Evolutionary conservation across 1,140 invertebrate species (phyloP).

Genomic region (Hyphantria cunea): DNA sequence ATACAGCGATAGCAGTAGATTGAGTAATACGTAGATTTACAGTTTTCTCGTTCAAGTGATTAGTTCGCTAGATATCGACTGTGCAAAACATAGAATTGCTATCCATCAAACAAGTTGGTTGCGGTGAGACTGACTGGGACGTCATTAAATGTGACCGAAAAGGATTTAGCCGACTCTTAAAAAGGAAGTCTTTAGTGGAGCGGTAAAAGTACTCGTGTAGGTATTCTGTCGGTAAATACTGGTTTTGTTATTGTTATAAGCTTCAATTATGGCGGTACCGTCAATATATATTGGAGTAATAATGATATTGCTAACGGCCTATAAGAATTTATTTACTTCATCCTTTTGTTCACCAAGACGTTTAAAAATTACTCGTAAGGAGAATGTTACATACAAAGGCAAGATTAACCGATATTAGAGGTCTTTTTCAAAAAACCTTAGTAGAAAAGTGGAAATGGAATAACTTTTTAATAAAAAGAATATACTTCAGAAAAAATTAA

Average conservation of each 20-base stretch:
- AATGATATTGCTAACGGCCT: too few species aligned
- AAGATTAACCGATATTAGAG: too few species aligned
- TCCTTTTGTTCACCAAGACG: too few species aligned
- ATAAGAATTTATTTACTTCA: too few species aligned
- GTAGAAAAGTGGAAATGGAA: too few species aligned
- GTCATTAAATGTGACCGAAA: conserved; percentile 56
- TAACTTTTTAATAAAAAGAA: too few species aligned
- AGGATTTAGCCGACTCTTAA: conserved; percentile 47
- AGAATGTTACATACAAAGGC: too few species aligned
- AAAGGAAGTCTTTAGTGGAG: conserved; percentile 43
- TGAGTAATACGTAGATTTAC: conserved; percentile 25
- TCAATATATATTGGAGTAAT: too few species aligned
- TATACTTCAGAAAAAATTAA: too few species aligned
- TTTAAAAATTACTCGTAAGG: too few species aligned
- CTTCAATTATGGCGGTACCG: neutral
- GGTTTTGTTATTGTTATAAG: conserved; percentile 29
- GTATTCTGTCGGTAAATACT: conserved; percentile 13
- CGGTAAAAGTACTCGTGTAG: conserved; percentile 41
- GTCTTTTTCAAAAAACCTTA: too few species aligned
- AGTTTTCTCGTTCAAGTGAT: conserved; percentile 25
- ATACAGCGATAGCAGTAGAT: conserved; percentile 2
- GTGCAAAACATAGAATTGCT: conserved; percentile 43
- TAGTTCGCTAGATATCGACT: conserved; percentile 33
- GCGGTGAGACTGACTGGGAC: conserved; percentile 35
- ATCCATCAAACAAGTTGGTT: conserved; percentile 47